Percentiles rank a stretch among this genome's conserved stretches.
Evolutionary conservation across 2,888 invertebrate species (phyloP).

Genomic region (Terebella lapidaria): DNA sequence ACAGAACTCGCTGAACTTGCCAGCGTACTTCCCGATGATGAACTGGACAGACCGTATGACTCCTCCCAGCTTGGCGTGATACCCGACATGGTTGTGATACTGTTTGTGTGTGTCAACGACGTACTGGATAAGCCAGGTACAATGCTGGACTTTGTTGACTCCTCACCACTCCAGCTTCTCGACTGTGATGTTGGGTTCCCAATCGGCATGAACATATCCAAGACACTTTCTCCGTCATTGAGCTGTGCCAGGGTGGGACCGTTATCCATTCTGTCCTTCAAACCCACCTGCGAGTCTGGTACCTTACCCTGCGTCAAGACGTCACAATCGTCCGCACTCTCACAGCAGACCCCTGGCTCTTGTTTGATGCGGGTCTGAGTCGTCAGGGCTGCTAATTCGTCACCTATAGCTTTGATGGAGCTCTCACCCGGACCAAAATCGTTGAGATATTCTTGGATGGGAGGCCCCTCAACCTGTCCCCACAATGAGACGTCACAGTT

Average conservation of each 20-base stretch:
- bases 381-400: neutral
- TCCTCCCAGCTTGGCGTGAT: neutral
- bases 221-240: neutral
- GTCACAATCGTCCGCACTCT: neutral
- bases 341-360: neutral
- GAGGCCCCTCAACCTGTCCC: neutral
- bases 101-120: neutral
- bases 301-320: neutral
- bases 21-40: neutral
- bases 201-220: neutral
- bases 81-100: neutral
- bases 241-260: constrained; percentile 3
- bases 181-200: neutral
- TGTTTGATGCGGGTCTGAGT: neutral
- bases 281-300: neutral
- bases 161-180: too few relatives aligned
- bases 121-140: too few relatives aligned
- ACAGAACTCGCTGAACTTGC: too few relatives aligned
- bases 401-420: too few relatives aligned
- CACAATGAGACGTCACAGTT: neutral
- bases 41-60: neutral
- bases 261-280: neutral
- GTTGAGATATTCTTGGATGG: neutral
- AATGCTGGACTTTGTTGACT: too few relatives aligned
- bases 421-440: neutral